Evolutionary conservation across 2,888 invertebrate genomes (phyloP), one percentile per base, ranked within the genome.

Genomic region (Notodonta dromedarius): DNA sequence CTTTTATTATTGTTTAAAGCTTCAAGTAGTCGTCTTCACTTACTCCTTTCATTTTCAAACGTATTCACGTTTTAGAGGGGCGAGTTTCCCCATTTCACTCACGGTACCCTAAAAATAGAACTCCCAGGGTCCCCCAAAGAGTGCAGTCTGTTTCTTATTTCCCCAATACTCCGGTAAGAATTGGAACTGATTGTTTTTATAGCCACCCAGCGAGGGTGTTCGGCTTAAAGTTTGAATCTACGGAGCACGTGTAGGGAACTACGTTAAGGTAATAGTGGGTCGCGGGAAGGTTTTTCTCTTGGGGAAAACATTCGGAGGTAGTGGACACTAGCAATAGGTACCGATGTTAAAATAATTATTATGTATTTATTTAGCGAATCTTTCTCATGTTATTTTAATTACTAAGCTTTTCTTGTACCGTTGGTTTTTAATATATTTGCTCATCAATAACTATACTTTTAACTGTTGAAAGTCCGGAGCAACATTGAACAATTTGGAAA

Each of bases 101-200:
- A 14, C 40, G n/a, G 56, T 42, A 56, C 56, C 56, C 56, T 88
- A 90, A 91, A 90, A 91, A 89, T 83, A 87, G 81, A 89, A 89
- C 81, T 89, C 86, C 70, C 70, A 74, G 77, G 73, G 78, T 80
- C 82, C 82, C 69, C 78, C 55, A 8, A 64, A 66, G 64, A 75
- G 72, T 81, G 82, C 83, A 84, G 84, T 85, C 87, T 93, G 92
- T 88, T 91, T 89, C 91, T 90, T 92, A 91, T 92, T 87, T 90
- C 87, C 83, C 78, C 77, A 66, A 76, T 73, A 74, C 74, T 75
- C 73, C 69, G 71, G 69, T 71, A 77, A 76, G 78, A 80, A 83
- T 83, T 79, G 85, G 79, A 89, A 82, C 85, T 87, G 87, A 91
- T 91, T 92, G 90, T 90, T 92, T 92, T 93, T 91, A 91, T 90